Base-by-base conservation (phyloP, 2,113 vertebrate genomes). In the Dascyllus trimaculatus region DNA sequence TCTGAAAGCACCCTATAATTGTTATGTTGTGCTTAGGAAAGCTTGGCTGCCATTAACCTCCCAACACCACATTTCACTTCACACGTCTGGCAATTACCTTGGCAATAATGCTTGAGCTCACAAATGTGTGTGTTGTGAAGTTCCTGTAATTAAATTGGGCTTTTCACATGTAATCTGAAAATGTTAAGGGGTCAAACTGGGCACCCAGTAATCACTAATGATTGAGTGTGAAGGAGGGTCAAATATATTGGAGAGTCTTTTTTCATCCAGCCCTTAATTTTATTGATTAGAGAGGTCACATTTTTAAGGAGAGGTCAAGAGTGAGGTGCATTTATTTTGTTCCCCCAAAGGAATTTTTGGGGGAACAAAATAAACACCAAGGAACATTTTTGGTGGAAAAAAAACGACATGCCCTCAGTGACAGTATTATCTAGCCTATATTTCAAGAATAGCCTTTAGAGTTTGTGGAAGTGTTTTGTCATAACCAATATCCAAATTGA, bases 41-140 rank as follows among this genome's bases (percentile, higher is more conserved):
- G 90, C 92, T 91, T 93, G 92, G 91, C 93, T 95, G 93, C 93
- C 93, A 94, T 96, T 96, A 95, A 96, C 96, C 94, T 95, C 93
- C 91, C 92, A 87, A 91, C 91, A 89, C 91, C 91, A 93, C 91
- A 90, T 91, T 91, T 93, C 91, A 92, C 91, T 92, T 92, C 87
- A 83, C 88, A 91, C 81, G 58, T 92, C 86, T 63, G 73, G 87
- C 90, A 92, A 93, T 94, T 93, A 92, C 86, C 85, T 85, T 66
- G 14, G 69, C 86, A 88, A 71, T 91, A 92, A 89, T 80, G 84
- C 75, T 84, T 46, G 15, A 74, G 85, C 81, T 81, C 78, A 19
- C 73, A 80, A 88, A 86, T 90, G 84, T 26, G 73, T 77, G 83
- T 76, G 87, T 89, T 93, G 83, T 89, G 89, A 84, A 90, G 84